Evolutionary conservation across 2,888 invertebrate species (phyloP).

Genomic region (Leptodirus hochenwartii): DNA sequence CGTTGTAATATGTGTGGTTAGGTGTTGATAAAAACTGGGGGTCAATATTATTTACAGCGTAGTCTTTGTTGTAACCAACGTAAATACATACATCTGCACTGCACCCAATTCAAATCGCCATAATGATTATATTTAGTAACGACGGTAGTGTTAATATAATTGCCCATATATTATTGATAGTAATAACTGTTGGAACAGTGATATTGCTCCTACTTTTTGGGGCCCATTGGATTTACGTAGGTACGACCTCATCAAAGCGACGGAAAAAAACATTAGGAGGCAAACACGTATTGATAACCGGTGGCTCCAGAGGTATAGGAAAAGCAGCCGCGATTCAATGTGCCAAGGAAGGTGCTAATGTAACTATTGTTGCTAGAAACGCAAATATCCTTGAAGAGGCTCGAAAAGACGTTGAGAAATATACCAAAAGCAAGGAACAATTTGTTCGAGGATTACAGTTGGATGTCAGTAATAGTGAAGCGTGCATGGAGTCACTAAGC

Average conservation of each 20-base stretch:
- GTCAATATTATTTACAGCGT: too few relatives aligned
- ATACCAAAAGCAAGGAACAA: constrained; percentile 31
- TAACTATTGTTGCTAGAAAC: constrained; percentile 81
- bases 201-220: too few relatives aligned
- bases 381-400: constrained; percentile 44
- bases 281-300: constrained; percentile 51
- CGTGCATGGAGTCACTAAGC: constrained; percentile 29
- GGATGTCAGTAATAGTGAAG: constrained; percentile 48
- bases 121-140: too few relatives aligned
- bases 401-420: constrained; percentile 35
- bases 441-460: constrained; percentile 43
- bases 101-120: too few relatives aligned
- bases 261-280: constrained; percentile 8
- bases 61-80: too few relatives aligned
- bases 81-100: too few relatives aligned
- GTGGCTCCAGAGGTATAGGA: constrained; percentile 94
- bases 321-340: constrained; percentile 64
- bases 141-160: too few relatives aligned
- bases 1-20: too few relatives aligned
- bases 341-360: constrained; percentile 64
- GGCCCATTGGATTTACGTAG: not conserved
- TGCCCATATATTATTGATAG: too few relatives aligned
- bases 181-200: too few relatives aligned
- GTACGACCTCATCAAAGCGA: constrained; percentile 2
- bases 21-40: too few relatives aligned